Base-by-base conservation (phyloP, 1,140 invertebrate genomes). In the Atopsyche davidsoni region DNA sequence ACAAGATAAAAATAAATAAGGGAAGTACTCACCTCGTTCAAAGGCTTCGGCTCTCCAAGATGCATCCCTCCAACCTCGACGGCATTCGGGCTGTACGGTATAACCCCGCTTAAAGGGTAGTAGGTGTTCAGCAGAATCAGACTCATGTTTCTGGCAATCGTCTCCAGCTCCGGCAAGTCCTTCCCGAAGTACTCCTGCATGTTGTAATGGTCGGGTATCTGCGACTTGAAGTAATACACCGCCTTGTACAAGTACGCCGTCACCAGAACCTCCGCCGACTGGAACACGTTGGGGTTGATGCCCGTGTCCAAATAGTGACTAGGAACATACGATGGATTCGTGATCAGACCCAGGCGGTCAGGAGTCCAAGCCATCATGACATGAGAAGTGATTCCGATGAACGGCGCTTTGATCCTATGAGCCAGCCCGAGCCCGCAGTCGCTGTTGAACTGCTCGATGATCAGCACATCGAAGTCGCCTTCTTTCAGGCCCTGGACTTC, bases 371-470 rank as follows among this genome's bases (percentile, higher is more conserved):
- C 69, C 70, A 82, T 76, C 17, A 79, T 50, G 2, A 72, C 64
- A 28, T 75, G 75, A 1, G 80, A 77, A 48, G 70, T 73, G 4
- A 78, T 54, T 0, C 71, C 67, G 2, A 87, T 76, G 3, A 80
- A 71, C 0, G 83, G 84, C 2, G 76, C 76, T 45, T 79, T 66
- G 17, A 82, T 72, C 55, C 79, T 75, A 46, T 82, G 68, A 21
- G 75, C 74, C 7, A 86, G 64, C 4, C 74, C 78, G 39, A 83
- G 62, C 56, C 79, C 78, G 60, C 84, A 87, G 53, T 87, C 80
- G 28, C 73, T 78, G 40, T 84, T 84, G 59, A 87, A 87, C 36
- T 75, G 71, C 64, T 87, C 83, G 2, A 76, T 67, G 0, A 87
- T 59, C 14, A 85, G 72, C 0, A 87, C 56, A 62, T 88, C 85